A percentile compares a stretch with the other conserved stretches of the same genome.
Evolutionary conservation across 1,140 invertebrate genomes (phyloP).

Genomic region (Antheraea pernyi): DNA sequence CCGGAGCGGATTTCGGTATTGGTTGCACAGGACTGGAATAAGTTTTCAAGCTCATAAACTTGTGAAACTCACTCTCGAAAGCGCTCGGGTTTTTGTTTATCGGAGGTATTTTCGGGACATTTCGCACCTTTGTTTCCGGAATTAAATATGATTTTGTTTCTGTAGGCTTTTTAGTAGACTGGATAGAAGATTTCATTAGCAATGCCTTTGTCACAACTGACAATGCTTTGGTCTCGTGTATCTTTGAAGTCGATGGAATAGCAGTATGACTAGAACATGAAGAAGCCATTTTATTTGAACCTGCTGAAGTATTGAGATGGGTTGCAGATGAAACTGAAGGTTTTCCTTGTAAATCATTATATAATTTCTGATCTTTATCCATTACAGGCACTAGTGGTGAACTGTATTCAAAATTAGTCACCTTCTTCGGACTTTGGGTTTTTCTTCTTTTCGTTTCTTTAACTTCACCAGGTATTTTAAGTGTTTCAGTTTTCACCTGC

Average conservation of each 20-base stretch:
- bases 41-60: constrained; percentile 49
- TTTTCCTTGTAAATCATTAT: constrained; percentile 7
- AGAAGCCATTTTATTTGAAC: not conserved
- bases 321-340: not conserved
- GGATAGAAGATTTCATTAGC: too few species aligned
- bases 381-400: constrained; percentile 49
- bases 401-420: constrained; percentile 51
- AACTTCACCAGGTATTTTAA: constrained; percentile 27
- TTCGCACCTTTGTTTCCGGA: constrained; percentile 31
- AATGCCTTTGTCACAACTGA: too few species aligned
- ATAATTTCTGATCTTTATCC: constrained; percentile 13
- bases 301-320: not conserved
- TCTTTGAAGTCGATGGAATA: not conserved
- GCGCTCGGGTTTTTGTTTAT: constrained; percentile 61
- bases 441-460: constrained; percentile 58
- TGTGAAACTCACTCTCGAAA: constrained; percentile 64
- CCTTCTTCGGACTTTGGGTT: constrained; percentile 50
- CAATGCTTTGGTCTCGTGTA: not conserved
- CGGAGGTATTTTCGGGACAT: constrained; percentile 41
- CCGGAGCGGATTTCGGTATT: not conserved
- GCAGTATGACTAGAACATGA: not conserved
- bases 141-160: constrained; percentile 33
- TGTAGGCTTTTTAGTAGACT: constrained; percentile 13
- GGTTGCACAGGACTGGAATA: not conserved
- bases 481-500: constrained; percentile 22